These are phyloP conservation scores for Megaceryle maxima DNA, from an alignment of 2,113 vertebrate genomes.

Conservation along the genomic window DNA sequence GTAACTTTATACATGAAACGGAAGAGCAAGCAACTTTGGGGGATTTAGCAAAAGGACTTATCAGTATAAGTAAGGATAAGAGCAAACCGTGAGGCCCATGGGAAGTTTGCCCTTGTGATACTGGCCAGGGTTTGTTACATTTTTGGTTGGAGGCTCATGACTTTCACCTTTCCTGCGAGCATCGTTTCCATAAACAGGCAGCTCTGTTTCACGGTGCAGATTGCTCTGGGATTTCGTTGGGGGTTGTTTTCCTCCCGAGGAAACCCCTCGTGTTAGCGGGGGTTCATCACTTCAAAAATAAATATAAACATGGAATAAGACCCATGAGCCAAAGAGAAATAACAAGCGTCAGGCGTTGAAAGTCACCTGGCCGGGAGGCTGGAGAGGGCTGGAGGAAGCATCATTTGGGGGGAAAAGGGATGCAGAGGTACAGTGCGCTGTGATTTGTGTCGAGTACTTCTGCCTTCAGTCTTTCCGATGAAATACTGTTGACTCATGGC, in stretches of 20 bases:
- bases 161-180: constrained; percentile 10
- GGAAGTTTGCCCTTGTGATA: not conserved
- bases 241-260: not conserved
- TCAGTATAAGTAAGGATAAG: constrained; percentile 11
- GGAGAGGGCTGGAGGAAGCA: not conserved
- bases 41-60: constrained; percentile 21
- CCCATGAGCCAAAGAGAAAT: not conserved
- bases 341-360: not conserved
- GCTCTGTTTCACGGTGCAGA: not conserved
- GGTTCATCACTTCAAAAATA: not conserved
- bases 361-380: not conserved
- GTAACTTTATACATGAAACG: constrained; percentile 57
- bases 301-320: not conserved
- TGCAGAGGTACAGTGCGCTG: not conserved
- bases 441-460: not conserved
- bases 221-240: constrained; percentile 30
- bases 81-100: constrained; percentile 21
- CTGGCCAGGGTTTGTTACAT: not conserved
- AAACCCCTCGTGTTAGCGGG: not conserved
- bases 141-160: constrained; percentile 2
- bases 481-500: rapidly evolving
- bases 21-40: constrained; percentile 26
- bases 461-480: not conserved
- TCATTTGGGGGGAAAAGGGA: not conserved
- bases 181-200: not conserved